Base-by-base conservation (phyloP, 2,797 vertebrate genomes). In the Sebastes wilsoni region DNA sequence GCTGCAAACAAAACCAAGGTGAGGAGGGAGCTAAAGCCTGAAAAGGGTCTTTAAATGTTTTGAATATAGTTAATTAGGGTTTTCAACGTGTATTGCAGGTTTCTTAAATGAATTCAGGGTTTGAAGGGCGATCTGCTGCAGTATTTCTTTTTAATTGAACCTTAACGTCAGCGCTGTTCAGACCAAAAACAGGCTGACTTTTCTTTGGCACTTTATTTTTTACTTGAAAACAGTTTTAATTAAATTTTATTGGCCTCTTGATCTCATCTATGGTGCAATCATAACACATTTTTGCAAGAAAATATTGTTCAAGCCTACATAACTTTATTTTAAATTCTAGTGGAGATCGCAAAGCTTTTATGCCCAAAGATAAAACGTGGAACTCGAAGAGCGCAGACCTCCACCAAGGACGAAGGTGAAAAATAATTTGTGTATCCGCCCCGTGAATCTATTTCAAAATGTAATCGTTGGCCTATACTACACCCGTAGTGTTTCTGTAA, bases 1-100 rank as follows among this genome's bases (percentile, higher is more conserved):
- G 96, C 95, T 1, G 95, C 92, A 6, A 94, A 95, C 87, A 97
- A 90, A 92, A 87, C 79, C 0, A 93, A 95, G 96, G 97, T 98
- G 64, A 87, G 60, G 65, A 68, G 22, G 11, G 18, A 56, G 16
- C 8, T 54, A 12, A 1, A 20, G 22, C 4, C 30, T 52, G 46
- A 20, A 20, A 7, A 9, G 32, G n/a, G 11, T 22, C 20, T 62
- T n/a, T 13, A 54, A 54, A 54, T 22, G 42, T 46, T 20, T 46
- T 46, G 16, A 46, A 46, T 8, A 54, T n/a, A 54, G 49, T 42
- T 42, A 42, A 18, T 42, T 16, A 1, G 12, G 13, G 2, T 58
- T 62, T 34, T 22, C 30, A 34, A 22, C 1, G 2, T 23, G 61
- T 36, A 49, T 27, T 28, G 25, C 65, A 11, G 9, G 36, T 66